These are phyloP conservation scores for Bombus pyrosoma DNA, from an alignment of 1,140 invertebrate species.

Conservation along the genomic window DNA sequence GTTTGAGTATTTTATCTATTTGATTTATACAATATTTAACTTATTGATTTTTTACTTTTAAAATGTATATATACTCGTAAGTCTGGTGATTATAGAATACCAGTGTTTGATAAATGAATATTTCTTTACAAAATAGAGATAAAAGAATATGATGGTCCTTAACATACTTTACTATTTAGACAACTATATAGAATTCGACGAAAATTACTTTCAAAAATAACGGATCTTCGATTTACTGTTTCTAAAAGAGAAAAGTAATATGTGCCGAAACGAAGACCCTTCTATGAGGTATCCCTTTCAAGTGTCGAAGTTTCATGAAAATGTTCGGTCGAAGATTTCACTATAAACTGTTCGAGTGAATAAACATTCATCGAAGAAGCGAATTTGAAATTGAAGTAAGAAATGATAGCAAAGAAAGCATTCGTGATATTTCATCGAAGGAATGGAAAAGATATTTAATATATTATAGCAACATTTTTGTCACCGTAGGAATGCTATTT, in stretches of 20 bases:
- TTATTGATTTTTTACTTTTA: too few species aligned
- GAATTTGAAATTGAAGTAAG: neutral
- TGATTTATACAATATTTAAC: too few species aligned
- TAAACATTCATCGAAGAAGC: neutral
- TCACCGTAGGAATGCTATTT: neutral
- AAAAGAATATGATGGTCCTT: neutral
- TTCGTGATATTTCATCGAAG: neutral
- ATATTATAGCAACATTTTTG: neutral
- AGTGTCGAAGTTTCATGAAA: neutral
- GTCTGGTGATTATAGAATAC: neutral
- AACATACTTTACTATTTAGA: neutral
- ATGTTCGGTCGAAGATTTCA: neutral
- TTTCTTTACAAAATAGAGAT: neutral
- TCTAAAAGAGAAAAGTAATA: slow-evolving; percentile 28
- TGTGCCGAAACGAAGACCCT: neutral
- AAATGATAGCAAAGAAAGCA: neutral
- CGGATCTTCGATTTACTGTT: slow-evolving; percentile 24
- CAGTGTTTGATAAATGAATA: neutral
- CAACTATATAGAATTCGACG: neutral
- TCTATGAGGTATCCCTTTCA: neutral
- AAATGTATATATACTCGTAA: neutral
- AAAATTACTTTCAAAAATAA: slow-evolving; percentile 43
- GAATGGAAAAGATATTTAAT: neutral
- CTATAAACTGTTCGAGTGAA: too few species aligned
- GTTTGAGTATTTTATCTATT: too few species aligned